Evolutionary conservation across 2,888 invertebrate genomes (phyloP).

Genomic region (Dicycla oo): DNA sequence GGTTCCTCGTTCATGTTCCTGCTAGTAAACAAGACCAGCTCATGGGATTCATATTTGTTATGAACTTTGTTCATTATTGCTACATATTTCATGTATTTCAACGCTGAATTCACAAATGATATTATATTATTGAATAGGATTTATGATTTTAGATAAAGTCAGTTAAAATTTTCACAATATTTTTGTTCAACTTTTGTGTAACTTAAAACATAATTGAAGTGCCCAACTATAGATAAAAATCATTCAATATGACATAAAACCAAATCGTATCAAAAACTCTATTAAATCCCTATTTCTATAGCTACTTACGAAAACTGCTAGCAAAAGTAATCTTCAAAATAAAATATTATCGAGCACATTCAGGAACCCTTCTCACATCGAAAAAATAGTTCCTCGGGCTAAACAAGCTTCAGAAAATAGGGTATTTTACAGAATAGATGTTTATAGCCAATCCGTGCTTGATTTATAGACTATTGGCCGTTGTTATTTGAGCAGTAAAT

Average conservation of each 20-base stretch:
- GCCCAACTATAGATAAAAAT: neutral
- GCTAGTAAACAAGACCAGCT: constrained; percentile 14
- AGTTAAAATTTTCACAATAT: neutral
- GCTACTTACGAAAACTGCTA: constrained; percentile 12
- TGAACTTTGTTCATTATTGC: constrained; percentile 23
- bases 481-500: constrained; percentile 58
- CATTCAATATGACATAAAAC: neutral
- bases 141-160: neutral
- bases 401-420: constrained; percentile 59
- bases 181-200: neutral
- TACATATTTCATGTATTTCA: neutral
- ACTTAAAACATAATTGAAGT: neutral
- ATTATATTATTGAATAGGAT: neutral
- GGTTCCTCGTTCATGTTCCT: constrained; percentile 30
- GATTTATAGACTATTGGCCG: constrained; percentile 59
- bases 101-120: neutral
- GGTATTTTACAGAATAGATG: constrained; percentile 61
- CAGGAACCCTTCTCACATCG: constrained; percentile 45
- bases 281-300: constrained; percentile 10
- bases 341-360: constrained; percentile 55
- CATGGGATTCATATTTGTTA: constrained; percentile 24
- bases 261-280: neutral
- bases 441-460: constrained; percentile 63
- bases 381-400: constrained; percentile 52
- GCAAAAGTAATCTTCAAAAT: constrained; percentile 48